Conservation (phyloP, 2,113 vertebrate genomes). For the Gadus chalcogrammus region DNA sequence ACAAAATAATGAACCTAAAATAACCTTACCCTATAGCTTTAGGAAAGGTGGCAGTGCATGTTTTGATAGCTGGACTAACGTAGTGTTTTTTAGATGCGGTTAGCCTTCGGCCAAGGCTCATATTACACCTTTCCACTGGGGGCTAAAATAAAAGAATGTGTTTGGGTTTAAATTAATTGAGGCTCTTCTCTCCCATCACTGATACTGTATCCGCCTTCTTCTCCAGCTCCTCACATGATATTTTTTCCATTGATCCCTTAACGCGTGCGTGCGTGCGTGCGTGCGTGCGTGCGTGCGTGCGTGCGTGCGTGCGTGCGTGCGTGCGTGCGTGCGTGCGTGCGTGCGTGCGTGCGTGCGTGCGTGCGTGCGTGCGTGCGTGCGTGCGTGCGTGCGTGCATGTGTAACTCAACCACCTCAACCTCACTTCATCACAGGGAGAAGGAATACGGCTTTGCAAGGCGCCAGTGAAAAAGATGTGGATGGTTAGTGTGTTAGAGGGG, state of each 20-base stretch:
- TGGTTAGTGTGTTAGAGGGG: not conserved
- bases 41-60: too few relatives aligned
- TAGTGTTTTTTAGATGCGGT: slow-evolving; percentile 26
- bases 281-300: too few relatives aligned
- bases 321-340: too few relatives aligned
- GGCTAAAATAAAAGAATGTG: slow-evolving; percentile 57
- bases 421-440: not conserved
- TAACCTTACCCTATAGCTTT: too few relatives aligned
- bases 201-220: slow-evolving; percentile 57
- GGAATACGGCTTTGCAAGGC: not conserved
- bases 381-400: not conserved
- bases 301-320: not conserved
- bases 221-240: slow-evolving; percentile 30
- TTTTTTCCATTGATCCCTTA: slow-evolving; percentile 69
- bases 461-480: not conserved
- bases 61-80: too few relatives aligned
- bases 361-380: not conserved
- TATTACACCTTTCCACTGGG: slow-evolving; percentile 52
- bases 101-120: slow-evolving; percentile 39
- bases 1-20: too few relatives aligned
- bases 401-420: not conserved
- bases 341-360: slow-evolving; percentile 5
- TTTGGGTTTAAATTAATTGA: slow-evolving; percentile 71
- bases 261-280: not conserved
- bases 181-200: slow-evolving; percentile 62